phyloP scores from a whole-genome alignment of 2,797 vertebrate genomes.

The Sebastes itinus region DNA sequence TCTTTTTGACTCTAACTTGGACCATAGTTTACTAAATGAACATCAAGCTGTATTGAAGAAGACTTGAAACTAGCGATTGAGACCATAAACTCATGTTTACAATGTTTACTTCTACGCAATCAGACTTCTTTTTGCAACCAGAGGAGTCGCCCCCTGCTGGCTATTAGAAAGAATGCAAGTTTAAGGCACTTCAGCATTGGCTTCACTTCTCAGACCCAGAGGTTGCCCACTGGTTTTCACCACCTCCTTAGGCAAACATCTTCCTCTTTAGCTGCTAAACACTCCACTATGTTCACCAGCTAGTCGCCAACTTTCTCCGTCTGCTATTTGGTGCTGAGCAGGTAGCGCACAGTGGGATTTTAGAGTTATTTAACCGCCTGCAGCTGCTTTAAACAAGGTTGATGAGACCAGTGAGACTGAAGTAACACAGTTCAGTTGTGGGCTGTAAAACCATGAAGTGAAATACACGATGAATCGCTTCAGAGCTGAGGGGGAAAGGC shows the following conservation, averaged over 20 bases:
- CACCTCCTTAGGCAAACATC: neutral
- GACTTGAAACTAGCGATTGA: too few relatives aligned
- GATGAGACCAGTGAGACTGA: slow-evolving; percentile 3
- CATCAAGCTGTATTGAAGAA: too few relatives aligned
- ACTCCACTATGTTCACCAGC: neutral
- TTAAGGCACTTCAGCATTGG: too few relatives aligned
- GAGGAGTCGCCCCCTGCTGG: too few relatives aligned
- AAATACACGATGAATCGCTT: neutral
- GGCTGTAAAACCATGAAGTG: neutral
- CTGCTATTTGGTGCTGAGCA: slow-evolving; percentile 2
- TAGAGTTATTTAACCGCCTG: slow-evolving; percentile 3
- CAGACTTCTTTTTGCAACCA: too few relatives aligned
- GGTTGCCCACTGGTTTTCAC: neutral
- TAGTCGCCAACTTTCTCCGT: neutral
- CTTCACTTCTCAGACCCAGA: too few relatives aligned
- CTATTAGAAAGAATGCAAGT: too few relatives aligned
- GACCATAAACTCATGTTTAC: too few relatives aligned
- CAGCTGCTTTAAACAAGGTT: slow-evolving; percentile 6
- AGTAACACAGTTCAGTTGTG: slow-evolving; percentile 5
- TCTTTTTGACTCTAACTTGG: rapidly evolving
- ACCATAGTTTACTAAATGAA: too few relatives aligned
- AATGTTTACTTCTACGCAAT: too few relatives aligned
- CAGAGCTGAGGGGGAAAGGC: neutral
- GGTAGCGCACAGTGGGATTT: neutral
- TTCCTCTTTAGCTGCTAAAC: neutral